Percentiles rank a stretch among this genome's conserved stretches.
phyloP scores from a whole-genome alignment of 2,888 invertebrate genomes.

The Synanthedon myopaeformis region DNA sequence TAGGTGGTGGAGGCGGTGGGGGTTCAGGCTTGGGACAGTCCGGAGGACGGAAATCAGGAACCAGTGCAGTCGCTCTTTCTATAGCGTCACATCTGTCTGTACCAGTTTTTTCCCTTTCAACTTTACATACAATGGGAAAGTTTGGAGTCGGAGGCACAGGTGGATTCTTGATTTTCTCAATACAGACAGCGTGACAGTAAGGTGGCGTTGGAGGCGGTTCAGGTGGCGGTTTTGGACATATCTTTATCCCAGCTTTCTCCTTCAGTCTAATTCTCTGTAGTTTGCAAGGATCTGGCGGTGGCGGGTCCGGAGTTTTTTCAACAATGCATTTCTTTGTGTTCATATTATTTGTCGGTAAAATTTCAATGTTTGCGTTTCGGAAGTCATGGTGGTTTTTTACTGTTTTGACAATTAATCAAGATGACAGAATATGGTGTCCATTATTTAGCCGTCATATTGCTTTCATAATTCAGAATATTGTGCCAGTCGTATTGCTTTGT shows the following conservation, averaged over 20 bases:
- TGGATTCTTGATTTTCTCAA: constrained; percentile 42
- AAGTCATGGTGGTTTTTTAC: too few species aligned
- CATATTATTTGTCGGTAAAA: constrained; percentile 12
- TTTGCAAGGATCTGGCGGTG: constrained; percentile 26
- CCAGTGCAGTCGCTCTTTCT: constrained; percentile 11
- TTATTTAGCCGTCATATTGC: too few species aligned
- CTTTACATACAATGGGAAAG: constrained; percentile 21
- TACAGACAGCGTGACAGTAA: constrained; percentile 29
- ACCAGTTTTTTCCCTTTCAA: constrained; percentile 22
- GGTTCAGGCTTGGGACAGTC: constrained; percentile 25
- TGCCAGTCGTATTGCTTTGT: too few species aligned
- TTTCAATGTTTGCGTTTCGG: too few species aligned
- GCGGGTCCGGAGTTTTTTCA: constrained; percentile 21
- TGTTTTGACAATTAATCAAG: too few species aligned
- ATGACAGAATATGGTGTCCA: too few species aligned
- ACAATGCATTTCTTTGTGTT: constrained; percentile 33
- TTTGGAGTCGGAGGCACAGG: constrained; percentile 11
- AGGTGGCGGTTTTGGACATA: constrained; percentile 28
- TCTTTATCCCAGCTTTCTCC: constrained; percentile 29
- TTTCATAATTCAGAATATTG: too few species aligned
- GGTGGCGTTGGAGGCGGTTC: constrained; percentile 19
- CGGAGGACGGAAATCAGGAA: constrained; percentile 24
- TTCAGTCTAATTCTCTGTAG: constrained; percentile 24
- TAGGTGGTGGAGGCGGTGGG: constrained; percentile 24
- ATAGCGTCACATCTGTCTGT: constrained; percentile 31